Base-by-base conservation (phyloP, 2,113 vertebrate genomes). In the Sander lucioperca region DNA sequence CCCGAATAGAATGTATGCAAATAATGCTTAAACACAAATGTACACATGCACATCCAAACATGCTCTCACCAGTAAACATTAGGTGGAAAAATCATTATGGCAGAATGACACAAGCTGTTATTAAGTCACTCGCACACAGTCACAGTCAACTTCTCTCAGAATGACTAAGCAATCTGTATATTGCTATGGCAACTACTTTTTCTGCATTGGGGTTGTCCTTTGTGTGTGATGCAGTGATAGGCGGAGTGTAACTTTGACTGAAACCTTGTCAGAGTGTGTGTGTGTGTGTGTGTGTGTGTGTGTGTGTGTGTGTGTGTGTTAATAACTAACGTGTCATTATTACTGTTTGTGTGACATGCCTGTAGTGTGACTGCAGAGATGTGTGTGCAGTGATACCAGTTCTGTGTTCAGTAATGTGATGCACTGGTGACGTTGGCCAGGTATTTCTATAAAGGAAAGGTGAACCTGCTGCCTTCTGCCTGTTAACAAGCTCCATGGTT, bases 151-250 rank as follows among this genome's bases (percentile, higher is more conserved):
- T 47, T 53, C 23, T 30, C 53, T 58, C 21, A 10, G n/a, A 64
- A 63, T 92, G 86, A 91, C 84, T 76, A 74, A 86, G 83, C 81
- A 81, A 27, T 74, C 65, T 39, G 10, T 75, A 48, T 10, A 77
- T 92, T 82, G 77, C 91, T 80, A 93, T 89, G 89, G 88, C 84
- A 93, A 91, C 89, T 57, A 47, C 74, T 58, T 4, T 75, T 43
- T 23, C 74, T 83, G 23, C 11, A 15, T 59, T 9, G 15, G 51
- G 15, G 3, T 19, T 57, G 27, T 68, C 27, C 23, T 79, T 6
- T 51, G 72, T 61, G 45, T 48, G 18, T 36, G 30, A 30, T 39
- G 64, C 61, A 61, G 62, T 5, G 47, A 51, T n/a, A 66, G 7
- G 11, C 47, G 25, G 27, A 62, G 27, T 1, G 19, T 21, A 25